Percentiles rank a stretch among this genome's conserved stretches.
Conservation (phyloP, 2,888 invertebrate genomes). For the Malthinus flaveolus region DNA sequence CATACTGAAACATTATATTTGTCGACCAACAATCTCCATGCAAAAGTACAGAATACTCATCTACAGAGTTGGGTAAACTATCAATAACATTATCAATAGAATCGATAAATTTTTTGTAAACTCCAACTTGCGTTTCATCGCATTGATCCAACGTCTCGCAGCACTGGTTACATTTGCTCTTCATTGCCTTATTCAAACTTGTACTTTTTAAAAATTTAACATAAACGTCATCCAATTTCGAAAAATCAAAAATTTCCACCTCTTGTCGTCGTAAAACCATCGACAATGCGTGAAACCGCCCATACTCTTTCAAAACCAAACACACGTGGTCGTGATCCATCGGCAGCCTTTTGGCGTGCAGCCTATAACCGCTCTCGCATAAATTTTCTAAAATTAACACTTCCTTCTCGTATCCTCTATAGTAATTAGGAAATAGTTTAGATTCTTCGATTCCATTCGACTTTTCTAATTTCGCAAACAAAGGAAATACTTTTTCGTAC, state of each 20-base stretch:
- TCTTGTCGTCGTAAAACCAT: slow-evolving; percentile 36
- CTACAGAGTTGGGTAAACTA: neutral
- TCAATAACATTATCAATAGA: no score
- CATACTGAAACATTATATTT: slow-evolving; percentile 45
- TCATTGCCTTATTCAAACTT: no score
- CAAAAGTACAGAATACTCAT: slow-evolving; percentile 30
- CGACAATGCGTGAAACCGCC: slow-evolving; percentile 43
- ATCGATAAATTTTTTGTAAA: no score
- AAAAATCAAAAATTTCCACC: no score
- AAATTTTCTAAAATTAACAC: slow-evolving; percentile 41
- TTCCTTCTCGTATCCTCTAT: slow-evolving; percentile 21
- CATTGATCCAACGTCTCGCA: no score
- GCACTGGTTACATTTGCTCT: no score
- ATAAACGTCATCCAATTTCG: no score
- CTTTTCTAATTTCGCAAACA: neutral
- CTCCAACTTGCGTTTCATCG: no score
- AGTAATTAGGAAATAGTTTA: slow-evolving; percentile 1
- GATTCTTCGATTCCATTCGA: neutral
- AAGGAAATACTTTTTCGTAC: neutral
- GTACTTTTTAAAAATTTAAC: no score
- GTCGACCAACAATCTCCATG: slow-evolving; percentile 47
- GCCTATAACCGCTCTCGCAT: slow-evolving; percentile 34
- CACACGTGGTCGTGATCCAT: slow-evolving; percentile 41
- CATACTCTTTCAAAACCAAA: slow-evolving; percentile 41
- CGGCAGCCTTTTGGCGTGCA: slow-evolving; percentile 38